Conservation (phyloP, 2,113 vertebrate genomes). For the Collichthys lucidus region DNA sequence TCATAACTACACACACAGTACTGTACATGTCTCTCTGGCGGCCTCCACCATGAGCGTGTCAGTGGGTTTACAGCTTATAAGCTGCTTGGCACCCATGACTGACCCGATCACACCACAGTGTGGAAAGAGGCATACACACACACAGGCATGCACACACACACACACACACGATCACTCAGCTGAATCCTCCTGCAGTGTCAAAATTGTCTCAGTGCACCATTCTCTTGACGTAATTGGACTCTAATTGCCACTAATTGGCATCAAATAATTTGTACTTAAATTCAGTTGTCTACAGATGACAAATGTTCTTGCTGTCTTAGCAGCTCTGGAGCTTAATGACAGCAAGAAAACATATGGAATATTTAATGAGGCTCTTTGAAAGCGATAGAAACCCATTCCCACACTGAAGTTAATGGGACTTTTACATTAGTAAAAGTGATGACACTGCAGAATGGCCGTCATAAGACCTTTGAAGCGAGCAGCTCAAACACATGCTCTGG, state of each 20-base stretch:
- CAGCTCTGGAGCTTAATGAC: not conserved
- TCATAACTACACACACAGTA: not conserved
- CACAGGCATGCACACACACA: no score
- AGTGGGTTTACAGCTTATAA: slow-evolving; percentile 34
- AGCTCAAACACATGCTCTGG: not conserved
- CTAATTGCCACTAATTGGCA: not conserved
- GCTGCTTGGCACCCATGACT: slow-evolving; percentile 42
- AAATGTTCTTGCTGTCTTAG: not conserved
- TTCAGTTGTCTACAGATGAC: slow-evolving; percentile 7
- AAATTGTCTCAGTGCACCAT: not conserved
- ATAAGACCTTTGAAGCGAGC: not conserved
- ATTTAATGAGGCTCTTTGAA: not conserved
- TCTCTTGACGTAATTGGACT: not conserved
- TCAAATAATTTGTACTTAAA: not conserved
- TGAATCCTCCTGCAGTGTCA: slow-evolving; percentile 10
- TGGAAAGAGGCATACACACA: not conserved
- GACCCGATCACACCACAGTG: slow-evolving; percentile 8
- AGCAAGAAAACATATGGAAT: not conserved
- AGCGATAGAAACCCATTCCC: not conserved
- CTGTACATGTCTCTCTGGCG: slow-evolving; percentile 2
- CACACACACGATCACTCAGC: not conserved
- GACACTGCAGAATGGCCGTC: not conserved
- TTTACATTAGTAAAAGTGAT: not conserved
- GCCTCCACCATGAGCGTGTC: not conserved
- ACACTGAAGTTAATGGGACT: not conserved